Evolutionary conservation across 2,888 invertebrate genomes (phyloP).

Genomic region (Dioctria linearis): DNA sequence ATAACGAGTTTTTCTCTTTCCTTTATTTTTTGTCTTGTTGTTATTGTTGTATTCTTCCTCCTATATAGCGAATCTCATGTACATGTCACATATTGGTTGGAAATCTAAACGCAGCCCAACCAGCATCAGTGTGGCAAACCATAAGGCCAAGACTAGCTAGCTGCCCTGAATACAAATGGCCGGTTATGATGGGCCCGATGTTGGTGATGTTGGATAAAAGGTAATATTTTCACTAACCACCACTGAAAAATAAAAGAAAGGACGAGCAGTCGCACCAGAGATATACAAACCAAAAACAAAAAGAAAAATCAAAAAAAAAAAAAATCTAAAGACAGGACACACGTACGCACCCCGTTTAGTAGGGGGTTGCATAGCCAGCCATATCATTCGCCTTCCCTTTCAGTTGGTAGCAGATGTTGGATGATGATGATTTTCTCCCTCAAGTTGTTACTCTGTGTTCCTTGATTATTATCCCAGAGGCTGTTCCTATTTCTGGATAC

Average conservation of each 20-base stretch:
- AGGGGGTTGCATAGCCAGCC: slow-evolving; percentile 36
- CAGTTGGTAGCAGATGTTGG: slow-evolving; percentile 64
- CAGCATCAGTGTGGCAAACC: slow-evolving; percentile 2
- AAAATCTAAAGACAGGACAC: slow-evolving; percentile 43
- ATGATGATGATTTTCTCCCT: slow-evolving; percentile 62
- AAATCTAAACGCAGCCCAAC: slow-evolving; percentile 37
- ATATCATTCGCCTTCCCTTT: slow-evolving; percentile 30
- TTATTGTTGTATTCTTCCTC: background rate
- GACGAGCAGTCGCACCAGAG: background rate
- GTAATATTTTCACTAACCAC: slow-evolving; percentile 51
- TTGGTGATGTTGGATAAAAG: slow-evolving; percentile 51
- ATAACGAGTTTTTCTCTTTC: slow-evolving; percentile 25
- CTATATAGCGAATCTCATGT: slow-evolving; percentile 35
- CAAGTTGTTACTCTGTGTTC: slow-evolving; percentile 47
- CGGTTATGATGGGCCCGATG: slow-evolving; percentile 61
- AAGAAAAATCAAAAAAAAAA: slow-evolving; percentile 25
- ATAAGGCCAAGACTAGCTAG: slow-evolving; percentile 54
- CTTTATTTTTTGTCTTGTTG: slow-evolving; percentile 2
- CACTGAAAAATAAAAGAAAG: slow-evolving; percentile 12
- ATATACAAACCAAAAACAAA: slow-evolving; percentile 14
- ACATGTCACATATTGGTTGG: slow-evolving; percentile 53
- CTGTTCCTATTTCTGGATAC: slow-evolving; percentile 36
- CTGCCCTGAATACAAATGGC: slow-evolving; percentile 63
- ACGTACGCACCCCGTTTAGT: slow-evolving; percentile 53
- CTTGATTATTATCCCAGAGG: slow-evolving; percentile 52